Evolutionary conservation across 2,888 invertebrate genomes (phyloP), one percentile per base, ranked within the genome.

Genomic region (Drosophila algonquin): DNA sequence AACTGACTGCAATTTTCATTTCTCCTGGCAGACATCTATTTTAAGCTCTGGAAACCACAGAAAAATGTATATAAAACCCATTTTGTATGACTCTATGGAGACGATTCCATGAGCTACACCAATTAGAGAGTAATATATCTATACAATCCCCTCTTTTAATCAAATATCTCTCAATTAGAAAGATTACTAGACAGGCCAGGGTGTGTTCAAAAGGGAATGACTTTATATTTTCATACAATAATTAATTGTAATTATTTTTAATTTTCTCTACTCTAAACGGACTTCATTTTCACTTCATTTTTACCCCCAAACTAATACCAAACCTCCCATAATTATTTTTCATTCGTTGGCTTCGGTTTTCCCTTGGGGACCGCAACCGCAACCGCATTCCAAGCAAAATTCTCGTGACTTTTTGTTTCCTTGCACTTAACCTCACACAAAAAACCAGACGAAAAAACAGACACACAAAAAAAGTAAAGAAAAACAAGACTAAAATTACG

Each of bases 401-500:
- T 14, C 40, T 40, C 2, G 7, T 6, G 14, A 40, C 40, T 40
- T 40, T 63, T 40, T 63, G 27, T 64, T n/a, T 24, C 6, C 32
- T 27, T 50, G 40, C 51, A 62, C 48, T 27, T 48, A 65, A 32
- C 47, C 54, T 16, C 44, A 24, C 2, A 45, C 14, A 54, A n/a
- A 55, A 53, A 67, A 45, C 69, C n/a, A n/a, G n/a, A n/a, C n/a
- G n/a, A 54, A n/a, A 55, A 53, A 67, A 45, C 69, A 48, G 14
- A 44, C 55, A 67, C 40, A n/a, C 45, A n/a, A 21, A 21, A 32
- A 30, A 16, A 8, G 10, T 0, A 21, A 21, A 21, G 21, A 24
- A 24, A 51, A 10, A 35, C 3, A 32, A 53, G 18, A 52, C 45
- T 60, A 53, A 63, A 63, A 57, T 16, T 24, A 60, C 57, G 60